These are phyloP conservation scores for Spodoptera littoralis DNA, from an alignment of 2,888 invertebrate genomes.

Conservation along the genomic window DNA sequence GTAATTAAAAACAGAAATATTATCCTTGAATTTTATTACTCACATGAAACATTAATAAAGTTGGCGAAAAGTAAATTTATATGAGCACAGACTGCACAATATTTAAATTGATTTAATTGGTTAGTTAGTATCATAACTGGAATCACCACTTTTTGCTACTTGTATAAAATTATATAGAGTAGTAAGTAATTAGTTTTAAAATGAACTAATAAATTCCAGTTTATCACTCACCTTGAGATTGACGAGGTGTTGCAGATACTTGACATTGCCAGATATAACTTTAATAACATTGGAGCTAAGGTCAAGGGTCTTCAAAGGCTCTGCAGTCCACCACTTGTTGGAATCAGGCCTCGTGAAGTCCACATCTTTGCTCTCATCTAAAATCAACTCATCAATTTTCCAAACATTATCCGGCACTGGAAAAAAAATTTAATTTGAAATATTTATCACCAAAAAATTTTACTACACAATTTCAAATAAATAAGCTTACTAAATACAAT, in stretches of 20 bases:
- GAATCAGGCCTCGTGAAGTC: slow-evolving; percentile 89
- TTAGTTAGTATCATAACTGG: too few species aligned
- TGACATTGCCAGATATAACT: slow-evolving; percentile 90
- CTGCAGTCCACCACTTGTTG: slow-evolving; percentile 95
- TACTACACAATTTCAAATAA: background rate
- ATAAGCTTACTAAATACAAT: background rate
- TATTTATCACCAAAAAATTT: too few species aligned
- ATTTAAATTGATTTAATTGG: background rate
- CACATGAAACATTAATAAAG: too few species aligned
- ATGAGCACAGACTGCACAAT: background rate
- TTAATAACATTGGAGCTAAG: slow-evolving; percentile 92
- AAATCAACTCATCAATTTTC: slow-evolving; percentile 91
- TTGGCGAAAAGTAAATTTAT: too few species aligned
- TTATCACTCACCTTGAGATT: slow-evolving; percentile 90
- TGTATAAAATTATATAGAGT: too few species aligned
- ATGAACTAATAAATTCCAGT: slow-evolving; percentile 1
- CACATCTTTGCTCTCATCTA: slow-evolving; percentile 89
- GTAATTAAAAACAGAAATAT: too few species aligned
- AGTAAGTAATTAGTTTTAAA: slow-evolving; percentile 9
- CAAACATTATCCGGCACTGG: slow-evolving; percentile 93
- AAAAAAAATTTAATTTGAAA: background rate
- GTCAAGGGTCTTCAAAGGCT: slow-evolving; percentile 93
- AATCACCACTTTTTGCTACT: too few species aligned
- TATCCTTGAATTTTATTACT: too few species aligned
- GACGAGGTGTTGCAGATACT: slow-evolving; percentile 90